These are phyloP conservation scores for Muntiacus reevesi DNA, from an alignment of 2,113 vertebrate genomes.

Conservation along the genomic window DNA sequence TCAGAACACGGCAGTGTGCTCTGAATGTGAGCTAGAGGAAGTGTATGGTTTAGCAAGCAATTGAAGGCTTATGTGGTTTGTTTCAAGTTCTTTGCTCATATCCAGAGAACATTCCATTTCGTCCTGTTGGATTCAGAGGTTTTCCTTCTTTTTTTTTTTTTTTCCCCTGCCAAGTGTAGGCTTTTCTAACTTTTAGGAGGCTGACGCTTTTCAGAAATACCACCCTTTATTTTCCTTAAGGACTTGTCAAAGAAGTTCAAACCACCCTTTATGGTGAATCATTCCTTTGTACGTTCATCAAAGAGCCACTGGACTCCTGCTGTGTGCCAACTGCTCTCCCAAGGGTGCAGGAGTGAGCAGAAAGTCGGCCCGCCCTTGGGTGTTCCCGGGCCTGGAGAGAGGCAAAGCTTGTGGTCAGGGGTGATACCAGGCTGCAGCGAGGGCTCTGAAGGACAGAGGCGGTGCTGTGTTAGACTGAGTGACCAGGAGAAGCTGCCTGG, in stretches of 20 bases:
- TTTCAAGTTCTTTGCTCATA: conserved; percentile 32
- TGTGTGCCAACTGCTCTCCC: neutral
- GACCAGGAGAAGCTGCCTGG: neutral
- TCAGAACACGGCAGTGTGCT: neutral
- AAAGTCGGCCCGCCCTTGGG: neutral
- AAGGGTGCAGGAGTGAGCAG: neutral
- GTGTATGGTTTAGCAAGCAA: conserved; percentile 26
- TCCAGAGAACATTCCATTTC: conserved; percentile 50
- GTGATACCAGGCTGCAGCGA: too few relatives aligned
- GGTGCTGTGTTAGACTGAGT: accelerated
- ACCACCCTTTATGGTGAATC: neutral
- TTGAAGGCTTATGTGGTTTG: conserved; percentile 22
- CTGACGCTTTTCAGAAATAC: neutral
- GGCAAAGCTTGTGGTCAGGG: neutral
- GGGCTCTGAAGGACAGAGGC: neutral
- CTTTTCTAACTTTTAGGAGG: neutral
- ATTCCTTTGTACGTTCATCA: neutral
- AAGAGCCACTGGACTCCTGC: neutral
- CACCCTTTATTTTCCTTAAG: conserved; percentile 23
- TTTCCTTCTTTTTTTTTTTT: neutral
- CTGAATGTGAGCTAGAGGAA: conserved; percentile 39
- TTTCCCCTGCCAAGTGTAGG: neutral
- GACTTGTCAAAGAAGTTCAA: neutral
- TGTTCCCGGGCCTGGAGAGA: neutral
- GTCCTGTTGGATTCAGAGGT: conserved; percentile 28